These are phyloP conservation scores for Prorops nasuta DNA, from an alignment of 1,140 invertebrate species.

Conservation along the genomic window DNA sequence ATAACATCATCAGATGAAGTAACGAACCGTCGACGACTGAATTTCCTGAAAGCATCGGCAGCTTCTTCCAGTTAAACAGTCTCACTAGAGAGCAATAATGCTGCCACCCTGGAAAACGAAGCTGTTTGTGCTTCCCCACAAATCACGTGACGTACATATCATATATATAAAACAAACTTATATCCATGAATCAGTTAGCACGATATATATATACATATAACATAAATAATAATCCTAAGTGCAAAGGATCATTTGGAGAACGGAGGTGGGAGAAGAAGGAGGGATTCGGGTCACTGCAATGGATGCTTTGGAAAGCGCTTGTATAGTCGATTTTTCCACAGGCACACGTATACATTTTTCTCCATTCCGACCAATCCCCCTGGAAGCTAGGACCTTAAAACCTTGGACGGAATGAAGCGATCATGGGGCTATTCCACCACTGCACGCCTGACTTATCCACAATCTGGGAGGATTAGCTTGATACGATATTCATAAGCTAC, in stretches of 20 bases:
- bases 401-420: background rate
- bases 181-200: too few species aligned
- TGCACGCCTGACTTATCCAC: conserved; percentile 44
- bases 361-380: too few species aligned
- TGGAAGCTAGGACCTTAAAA: background rate
- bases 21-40: conserved; percentile 6
- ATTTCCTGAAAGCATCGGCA: conserved; percentile 4
- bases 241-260: too few species aligned
- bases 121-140: background rate
- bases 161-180: background rate
- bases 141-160: background rate
- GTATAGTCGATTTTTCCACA: too few species aligned
- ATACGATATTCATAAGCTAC: conserved; percentile 52
- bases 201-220: too few species aligned
- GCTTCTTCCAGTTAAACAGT: background rate
- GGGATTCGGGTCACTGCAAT: too few species aligned
- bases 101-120: background rate
- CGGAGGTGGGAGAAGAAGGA: too few species aligned
- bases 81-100: background rate
- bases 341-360: too few species aligned
- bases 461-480: conserved; percentile 48
- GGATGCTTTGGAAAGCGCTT: too few species aligned
- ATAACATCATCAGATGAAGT: background rate
- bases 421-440: conserved; percentile 1
- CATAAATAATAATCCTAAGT: too few species aligned